Conservation (phyloP, 1,140 invertebrate species). For the Drosophila willistoni region DNA sequence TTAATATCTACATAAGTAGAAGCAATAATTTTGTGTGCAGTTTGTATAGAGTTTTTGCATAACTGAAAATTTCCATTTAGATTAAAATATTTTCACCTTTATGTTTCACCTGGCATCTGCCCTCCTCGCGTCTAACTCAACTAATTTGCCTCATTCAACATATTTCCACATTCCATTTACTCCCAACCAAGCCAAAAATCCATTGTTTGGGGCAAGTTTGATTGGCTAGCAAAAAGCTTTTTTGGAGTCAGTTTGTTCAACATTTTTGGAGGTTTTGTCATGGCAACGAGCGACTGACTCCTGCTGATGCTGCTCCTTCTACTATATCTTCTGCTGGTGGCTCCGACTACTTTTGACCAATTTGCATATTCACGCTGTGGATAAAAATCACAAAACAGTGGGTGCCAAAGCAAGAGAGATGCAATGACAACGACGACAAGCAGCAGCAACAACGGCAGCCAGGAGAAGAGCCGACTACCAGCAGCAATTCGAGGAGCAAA, state of each 20-base stretch:
- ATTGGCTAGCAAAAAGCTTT: constrained; percentile 55
- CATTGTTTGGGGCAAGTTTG: constrained; percentile 46
- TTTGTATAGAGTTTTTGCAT: constrained; percentile 22
- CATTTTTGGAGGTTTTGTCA: constrained; percentile 16
- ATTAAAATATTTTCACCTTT: constrained; percentile 38
- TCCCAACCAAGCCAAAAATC: background rate
- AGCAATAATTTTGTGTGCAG: constrained; percentile 5
- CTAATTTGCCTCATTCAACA: constrained; percentile 43
- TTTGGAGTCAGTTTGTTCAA: constrained; percentile 42
- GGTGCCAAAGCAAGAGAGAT: constrained; percentile 50
- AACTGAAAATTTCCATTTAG: constrained; percentile 57
- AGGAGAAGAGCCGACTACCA: background rate
- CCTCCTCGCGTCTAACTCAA: constrained; percentile 20
- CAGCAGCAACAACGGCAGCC: constrained; percentile 1
- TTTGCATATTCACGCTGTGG: constrained; percentile 80
- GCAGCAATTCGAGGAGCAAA: background rate
- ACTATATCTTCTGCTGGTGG: constrained; percentile 3
- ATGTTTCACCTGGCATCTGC: background rate
- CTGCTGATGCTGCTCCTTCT: background rate
- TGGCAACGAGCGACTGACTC: constrained; percentile 23
- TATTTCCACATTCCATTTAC: constrained; percentile 45
- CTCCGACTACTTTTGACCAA: constrained; percentile 37
- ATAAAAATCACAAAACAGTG: constrained; percentile 78
- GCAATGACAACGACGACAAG: constrained; percentile 51
- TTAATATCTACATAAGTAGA: background rate